These are phyloP conservation scores for Trichopria drosophilae DNA, from an alignment of 2,888 invertebrate species.

Conservation along the genomic window DNA sequence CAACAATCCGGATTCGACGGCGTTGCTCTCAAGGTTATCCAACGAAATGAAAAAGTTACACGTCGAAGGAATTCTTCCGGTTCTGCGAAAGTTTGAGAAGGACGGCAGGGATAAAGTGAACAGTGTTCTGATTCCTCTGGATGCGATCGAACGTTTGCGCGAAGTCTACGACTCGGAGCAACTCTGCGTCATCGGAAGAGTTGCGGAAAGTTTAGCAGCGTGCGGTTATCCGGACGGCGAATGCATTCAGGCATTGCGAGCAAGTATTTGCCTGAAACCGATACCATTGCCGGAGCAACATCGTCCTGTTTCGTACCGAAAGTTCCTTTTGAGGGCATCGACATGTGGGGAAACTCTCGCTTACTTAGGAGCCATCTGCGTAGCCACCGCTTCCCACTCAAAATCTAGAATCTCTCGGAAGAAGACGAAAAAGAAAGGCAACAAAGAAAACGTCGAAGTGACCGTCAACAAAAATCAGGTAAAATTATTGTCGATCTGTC, in stretches of 20 bases:
- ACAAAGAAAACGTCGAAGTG: constrained; percentile 42
- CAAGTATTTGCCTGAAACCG: constrained; percentile 42
- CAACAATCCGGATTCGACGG: constrained; percentile 42
- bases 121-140: constrained; percentile 52
- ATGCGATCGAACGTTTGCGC: constrained; percentile 52
- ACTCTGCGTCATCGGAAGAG: constrained; percentile 45
- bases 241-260: constrained; percentile 45
- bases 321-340: constrained; percentile 51
- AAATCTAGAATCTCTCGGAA: constrained; percentile 45
- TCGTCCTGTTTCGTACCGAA: constrained; percentile 47
- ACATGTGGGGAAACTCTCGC: constrained; percentile 55
- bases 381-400: constrained; percentile 41
- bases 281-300: constrained; percentile 45
- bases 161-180: constrained; percentile 53
- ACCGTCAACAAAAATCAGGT: constrained; percentile 45
- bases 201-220: constrained; percentile 48
- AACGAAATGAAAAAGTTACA: constrained; percentile 44
- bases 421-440: constrained; percentile 51
- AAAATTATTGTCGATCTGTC: constrained; percentile 21
- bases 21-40: constrained; percentile 43
- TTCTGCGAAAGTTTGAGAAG: constrained; percentile 44
- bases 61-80: constrained; percentile 43
- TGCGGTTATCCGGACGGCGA: constrained; percentile 45
- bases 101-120: constrained; percentile 43
- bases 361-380: constrained; percentile 51